Conservation (phyloP, 2,888 invertebrate species). For the Oscheius sp. region DNA sequence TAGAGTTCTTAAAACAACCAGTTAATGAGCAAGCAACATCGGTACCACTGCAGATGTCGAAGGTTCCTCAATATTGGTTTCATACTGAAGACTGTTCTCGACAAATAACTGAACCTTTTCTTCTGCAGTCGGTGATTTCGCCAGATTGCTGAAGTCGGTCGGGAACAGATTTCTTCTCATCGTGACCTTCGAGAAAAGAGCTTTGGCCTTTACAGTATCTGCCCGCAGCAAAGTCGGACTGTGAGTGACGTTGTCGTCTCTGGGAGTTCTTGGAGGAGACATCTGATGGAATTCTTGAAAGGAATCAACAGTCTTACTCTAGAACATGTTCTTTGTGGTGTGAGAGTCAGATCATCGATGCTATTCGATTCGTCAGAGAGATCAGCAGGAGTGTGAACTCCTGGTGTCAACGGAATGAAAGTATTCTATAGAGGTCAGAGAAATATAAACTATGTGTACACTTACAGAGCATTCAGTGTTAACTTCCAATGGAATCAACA, state of each 20-base stretch:
- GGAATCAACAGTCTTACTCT: neutral
- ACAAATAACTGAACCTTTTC: neutral
- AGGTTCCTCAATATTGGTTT: too few species aligned
- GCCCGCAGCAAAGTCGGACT: conserved; percentile 22
- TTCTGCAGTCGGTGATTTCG: neutral
- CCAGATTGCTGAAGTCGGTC: conserved; percentile 25
- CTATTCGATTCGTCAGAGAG: neutral
- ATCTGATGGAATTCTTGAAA: neutral
- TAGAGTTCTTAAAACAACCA: too few species aligned
- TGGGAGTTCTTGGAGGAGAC: conserved; percentile 23
- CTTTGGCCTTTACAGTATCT: conserved; percentile 8
- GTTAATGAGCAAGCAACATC: too few species aligned
- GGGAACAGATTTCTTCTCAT: conserved; percentile 6
- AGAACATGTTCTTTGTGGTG: neutral
- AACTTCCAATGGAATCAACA: neutral
- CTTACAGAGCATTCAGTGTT: conserved; percentile 7
- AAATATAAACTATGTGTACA: neutral
- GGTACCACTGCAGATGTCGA: too few species aligned
- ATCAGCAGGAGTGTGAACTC: conserved; percentile 16
- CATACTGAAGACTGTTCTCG: too few species aligned
- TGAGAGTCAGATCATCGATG: neutral
- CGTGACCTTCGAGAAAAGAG: neutral
- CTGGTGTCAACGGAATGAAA: conserved; percentile 22
- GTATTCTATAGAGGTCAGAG: conserved; percentile 5
- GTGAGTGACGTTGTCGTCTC: conserved; percentile 22